Evolutionary conservation across 1,140 invertebrate genomes (phyloP), one percentile per base, ranked within the genome.

Genomic region (Penaeus chinensis): DNA sequence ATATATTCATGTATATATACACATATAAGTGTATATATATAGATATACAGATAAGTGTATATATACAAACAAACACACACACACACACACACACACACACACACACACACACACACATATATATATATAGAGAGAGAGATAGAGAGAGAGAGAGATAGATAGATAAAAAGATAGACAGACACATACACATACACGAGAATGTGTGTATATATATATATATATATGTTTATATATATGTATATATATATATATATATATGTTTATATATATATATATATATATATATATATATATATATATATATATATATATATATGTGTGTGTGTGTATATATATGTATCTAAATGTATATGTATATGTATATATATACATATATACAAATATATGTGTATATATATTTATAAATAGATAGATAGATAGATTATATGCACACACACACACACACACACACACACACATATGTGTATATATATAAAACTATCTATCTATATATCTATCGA

Each of bases 231-330:
- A 37, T 5, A 37, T 37, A 37, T 37, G 5, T 37, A 71, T 71
- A 71, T 71, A 42, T 42, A 42, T 42, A 42, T 42, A 42, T 42
- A 42, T 42, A 42, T 42, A 42, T 42, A 42, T 42, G 4, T 42
- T 32, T 74, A 74, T 74, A 74, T 74, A 74, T 27, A 74, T 27
- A 24, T 74, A 24, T 74, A 74, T 74, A n/a, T 74, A 74, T 37
- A 37, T 37, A 37, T 5, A 5, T 37, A 37, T 5, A 37, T 37
- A 37, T 37, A 37, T 37, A 37, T 37, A 5, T 5, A 37, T 37
- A 37, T 37, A 37, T 37, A 74, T 74, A 74, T 74, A 74, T 24
- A 27, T 74, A n/a, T 18, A 74, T 74, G 27, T 74, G 27, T 74
- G 27, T 74, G 27, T 27, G 27, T 27, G 8, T 74, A 24, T 74